Evolutionary conservation across 2,113 vertebrate genomes (phyloP).

Genomic region (Lophius piscatorius): DNA sequence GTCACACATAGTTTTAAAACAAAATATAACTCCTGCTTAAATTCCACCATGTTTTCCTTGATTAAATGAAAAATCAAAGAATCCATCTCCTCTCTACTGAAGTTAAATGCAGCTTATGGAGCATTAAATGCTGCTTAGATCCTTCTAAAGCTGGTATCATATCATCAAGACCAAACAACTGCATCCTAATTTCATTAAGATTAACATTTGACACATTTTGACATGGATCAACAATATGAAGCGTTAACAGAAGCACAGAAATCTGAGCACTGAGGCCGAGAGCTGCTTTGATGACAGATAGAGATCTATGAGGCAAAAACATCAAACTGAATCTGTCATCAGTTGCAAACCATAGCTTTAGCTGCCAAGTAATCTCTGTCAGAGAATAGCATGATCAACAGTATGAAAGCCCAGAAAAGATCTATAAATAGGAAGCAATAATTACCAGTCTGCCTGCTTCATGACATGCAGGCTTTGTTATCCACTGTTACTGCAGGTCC

Average conservation of each 20-base stretch:
- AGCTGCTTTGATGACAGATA: slow-evolving; percentile 34
- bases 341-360: slow-evolving; percentile 22
- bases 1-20: too few relatives aligned
- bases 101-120: not conserved
- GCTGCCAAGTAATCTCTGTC: slow-evolving; percentile 42
- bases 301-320: slow-evolving; percentile 33
- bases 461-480: slow-evolving; percentile 3
- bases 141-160: slow-evolving; percentile 21
- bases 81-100: not conserved
- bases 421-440: slow-evolving; percentile 55
- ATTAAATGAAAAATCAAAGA: not conserved
- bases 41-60: too few relatives aligned
- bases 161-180: slow-evolving; percentile 24
- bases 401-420: slow-evolving; percentile 30
- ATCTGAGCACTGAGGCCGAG: not conserved
- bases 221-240: slow-evolving; percentile 31
- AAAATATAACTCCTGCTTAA: too few relatives aligned
- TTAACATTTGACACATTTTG: slow-evolving; percentile 29
- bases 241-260: slow-evolving; percentile 2
- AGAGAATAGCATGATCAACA: slow-evolving; percentile 47
- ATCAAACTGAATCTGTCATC: slow-evolving; percentile 48
- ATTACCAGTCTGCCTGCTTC: slow-evolving; percentile 30
- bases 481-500: not conserved
- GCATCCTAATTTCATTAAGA: not conserved
- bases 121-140: slow-evolving; percentile 8